Evolutionary conservation across 1,140 invertebrate species (phyloP).

Genomic region (Neodiprion fabricii): DNA sequence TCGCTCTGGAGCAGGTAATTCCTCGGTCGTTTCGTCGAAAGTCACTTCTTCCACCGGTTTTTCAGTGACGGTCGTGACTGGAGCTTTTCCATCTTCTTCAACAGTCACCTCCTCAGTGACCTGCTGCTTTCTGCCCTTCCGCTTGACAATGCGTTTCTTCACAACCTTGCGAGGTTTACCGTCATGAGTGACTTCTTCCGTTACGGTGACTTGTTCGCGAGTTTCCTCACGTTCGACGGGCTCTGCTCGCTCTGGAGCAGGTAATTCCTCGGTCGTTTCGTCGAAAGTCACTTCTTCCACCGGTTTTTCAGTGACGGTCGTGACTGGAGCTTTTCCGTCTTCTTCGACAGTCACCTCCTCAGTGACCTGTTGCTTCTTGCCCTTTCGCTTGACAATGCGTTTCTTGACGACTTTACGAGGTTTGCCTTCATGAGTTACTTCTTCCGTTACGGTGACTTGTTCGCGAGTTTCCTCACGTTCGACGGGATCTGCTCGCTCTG

Average conservation of each 20-base stretch:
- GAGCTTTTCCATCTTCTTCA: slow-evolving; percentile 37
- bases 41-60: slow-evolving; percentile 6
- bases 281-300: slow-evolving; percentile 29
- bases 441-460: too few relatives aligned
- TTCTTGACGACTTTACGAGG: too few relatives aligned
- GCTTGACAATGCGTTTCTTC: too few relatives aligned
- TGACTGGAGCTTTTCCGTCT: slow-evolving; percentile 53
- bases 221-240: not conserved
- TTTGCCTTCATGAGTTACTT: too few relatives aligned
- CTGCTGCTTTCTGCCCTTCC: too few relatives aligned
- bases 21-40: not conserved
- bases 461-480: too few relatives aligned
- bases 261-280: slow-evolving; percentile 50
- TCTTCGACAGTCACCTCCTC: slow-evolving; percentile 57
- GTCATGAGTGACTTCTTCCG: not conserved
- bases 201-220: not conserved
- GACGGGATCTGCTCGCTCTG: too few relatives aligned
- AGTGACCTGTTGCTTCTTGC: slow-evolving; percentile 53
- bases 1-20: not conserved
- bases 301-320: slow-evolving; percentile 41
- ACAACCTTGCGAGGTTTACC: not conserved
- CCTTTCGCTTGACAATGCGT: slow-evolving; percentile 24
- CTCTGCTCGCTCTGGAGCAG: slow-evolving; percentile 28
- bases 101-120: slow-evolving; percentile 54
- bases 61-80: slow-evolving; percentile 33